Percentiles rank a stretch among this genome's conserved stretches.
Evolutionary conservation across 2,888 invertebrate genomes (phyloP).

Genomic region (Eristalis tenax): DNA sequence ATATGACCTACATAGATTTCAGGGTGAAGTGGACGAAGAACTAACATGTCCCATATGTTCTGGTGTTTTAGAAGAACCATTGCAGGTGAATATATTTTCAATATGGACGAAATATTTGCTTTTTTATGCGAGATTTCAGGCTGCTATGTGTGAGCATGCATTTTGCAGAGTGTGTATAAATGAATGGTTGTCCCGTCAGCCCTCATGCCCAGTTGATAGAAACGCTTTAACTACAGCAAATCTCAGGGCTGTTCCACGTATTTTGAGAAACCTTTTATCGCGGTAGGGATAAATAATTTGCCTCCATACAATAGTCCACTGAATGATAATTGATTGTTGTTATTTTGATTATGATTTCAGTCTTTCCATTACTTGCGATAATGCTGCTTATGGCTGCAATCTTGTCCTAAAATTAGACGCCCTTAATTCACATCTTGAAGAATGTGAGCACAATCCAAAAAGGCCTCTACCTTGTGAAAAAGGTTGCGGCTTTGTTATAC

Average conservation of each 20-base stretch:
- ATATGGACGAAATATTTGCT: background rate
- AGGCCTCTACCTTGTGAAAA: constrained; percentile 95
- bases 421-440: constrained; percentile 91
- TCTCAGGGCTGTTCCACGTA: constrained; percentile 94
- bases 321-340: background rate
- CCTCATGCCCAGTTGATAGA: constrained; percentile 96
- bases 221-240: constrained; percentile 94
- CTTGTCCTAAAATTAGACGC: constrained; percentile 93
- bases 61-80: constrained; percentile 95
- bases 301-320: background rate
- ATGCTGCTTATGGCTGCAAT: constrained; percentile 92
- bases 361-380: constrained; percentile 95
- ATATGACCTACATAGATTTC: constrained; percentile 95
- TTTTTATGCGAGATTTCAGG: constrained; percentile 82
- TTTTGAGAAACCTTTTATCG: constrained; percentile 94
- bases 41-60: constrained; percentile 98
- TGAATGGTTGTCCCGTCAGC: constrained; percentile 96
- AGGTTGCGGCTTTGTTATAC: constrained; percentile 96
- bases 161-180: constrained; percentile 97
- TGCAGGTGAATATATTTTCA: constrained; percentile 86
- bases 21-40: constrained; percentile 98
- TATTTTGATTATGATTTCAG: constrained; percentile 80
- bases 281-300: constrained; percentile 82
- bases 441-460: constrained; percentile 97
- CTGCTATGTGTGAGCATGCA: constrained; percentile 97